Percentiles rank a stretch among this genome's conserved stretches.
These are phyloP conservation scores for Sinocyclocheilus anshuiensis DNA, from an alignment of 2,113 vertebrate species.

Conservation along the genomic window DNA sequence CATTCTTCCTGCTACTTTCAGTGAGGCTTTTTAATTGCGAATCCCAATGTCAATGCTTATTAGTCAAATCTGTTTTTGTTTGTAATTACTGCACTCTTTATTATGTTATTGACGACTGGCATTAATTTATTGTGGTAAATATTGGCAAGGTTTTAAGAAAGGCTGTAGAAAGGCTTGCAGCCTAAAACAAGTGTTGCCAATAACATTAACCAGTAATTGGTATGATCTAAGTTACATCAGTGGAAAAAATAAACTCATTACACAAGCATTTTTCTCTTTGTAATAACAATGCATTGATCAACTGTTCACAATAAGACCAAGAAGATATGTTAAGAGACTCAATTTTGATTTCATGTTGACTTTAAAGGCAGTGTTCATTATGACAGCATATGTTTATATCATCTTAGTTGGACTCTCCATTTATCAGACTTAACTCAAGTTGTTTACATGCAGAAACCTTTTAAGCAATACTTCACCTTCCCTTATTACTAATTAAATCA, in stretches of 20 bases:
- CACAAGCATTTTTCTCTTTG: neutral
- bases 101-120: neutral
- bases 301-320: neutral
- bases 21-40: neutral
- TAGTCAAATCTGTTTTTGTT: neutral
- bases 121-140: neutral
- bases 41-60: neutral
- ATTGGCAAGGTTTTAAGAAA: neutral
- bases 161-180: neutral
- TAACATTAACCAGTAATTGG: neutral
- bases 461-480: neutral
- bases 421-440: constrained; percentile 9
- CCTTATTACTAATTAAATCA: constrained; percentile 15
- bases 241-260: neutral
- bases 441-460: constrained; percentile 41
- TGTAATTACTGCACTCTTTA: neutral
- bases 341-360: constrained; percentile 12
- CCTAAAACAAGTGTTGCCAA: neutral
- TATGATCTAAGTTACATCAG: neutral
- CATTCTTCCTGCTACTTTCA: neutral
- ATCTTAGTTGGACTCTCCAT: neutral
- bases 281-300: neutral
- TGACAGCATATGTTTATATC: neutral
- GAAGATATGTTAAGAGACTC: neutral
- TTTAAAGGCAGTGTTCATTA: constrained; percentile 10